Base-by-base conservation (phyloP, 2,888 invertebrate species). In the Eupithecia subfuscata region DNA sequence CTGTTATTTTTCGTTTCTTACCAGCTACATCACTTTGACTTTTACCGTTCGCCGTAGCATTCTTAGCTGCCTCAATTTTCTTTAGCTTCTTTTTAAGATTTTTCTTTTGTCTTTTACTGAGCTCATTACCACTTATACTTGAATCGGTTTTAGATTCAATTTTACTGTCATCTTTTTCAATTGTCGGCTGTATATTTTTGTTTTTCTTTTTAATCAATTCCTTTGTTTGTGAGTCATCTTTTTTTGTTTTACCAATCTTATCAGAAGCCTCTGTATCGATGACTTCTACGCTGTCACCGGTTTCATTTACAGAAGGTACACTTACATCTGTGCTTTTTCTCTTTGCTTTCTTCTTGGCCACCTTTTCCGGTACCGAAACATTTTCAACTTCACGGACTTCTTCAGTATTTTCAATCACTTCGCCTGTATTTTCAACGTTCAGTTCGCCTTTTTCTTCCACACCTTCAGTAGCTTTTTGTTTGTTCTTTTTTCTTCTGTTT, bases 1-100 rank as follows among this genome's bases (percentile, higher is more conserved):
- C 76, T 34, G 81, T 78, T 75, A 80, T 71, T 77, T 84, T 86
- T 37, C 81, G 80, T 80, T 84, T 86, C 71, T 79, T 77, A 69
- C 72, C 73, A 80, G 30, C 73, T 74, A 34, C 14, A 60, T 45
- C 80, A 77, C 71, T 81, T 78, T 79, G 77, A 79, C 83, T 83
- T 72, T 79, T 80, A 80, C 85, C 84, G 82, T 87, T 89, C 60
- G 89, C 88, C 71, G 78, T 84, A 67, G 74, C 85, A 74, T 85
- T 84, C n/a, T 81, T 69, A 12, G 86, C 81, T 68, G 79, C 81
- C 82, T 91, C 91, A 30, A 84, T 82, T 18, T 75, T 43, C 77
- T 84, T 87, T 6, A 80, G 80, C 78, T 88, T 89, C 43, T 72
- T 77, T 67, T 45, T 77, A 2, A 70, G 69, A 34, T 86, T 89